Evolutionary conservation across 2,888 invertebrate genomes (phyloP), one percentile per base, ranked within the genome.

Genomic region (Strigamia maritima): DNA sequence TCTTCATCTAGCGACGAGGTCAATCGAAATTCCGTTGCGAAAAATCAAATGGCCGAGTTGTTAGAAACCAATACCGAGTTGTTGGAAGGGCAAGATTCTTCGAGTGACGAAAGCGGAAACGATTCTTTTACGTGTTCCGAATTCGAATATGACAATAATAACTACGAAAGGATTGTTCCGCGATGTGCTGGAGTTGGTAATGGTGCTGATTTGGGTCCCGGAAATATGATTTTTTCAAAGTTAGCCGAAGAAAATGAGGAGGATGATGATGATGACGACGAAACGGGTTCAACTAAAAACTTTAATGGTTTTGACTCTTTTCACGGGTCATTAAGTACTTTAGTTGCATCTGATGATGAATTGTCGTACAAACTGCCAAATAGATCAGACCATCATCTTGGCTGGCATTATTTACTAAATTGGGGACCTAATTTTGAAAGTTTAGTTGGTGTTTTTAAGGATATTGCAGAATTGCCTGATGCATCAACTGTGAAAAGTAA

Each of bases 81-180:
- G 38, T 40, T 82, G 35, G 82, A 82, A 78, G 80, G 81, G 22
- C 81, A 80, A 49, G 82, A 85, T 74, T 86, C 87, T 7, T 85
- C 85, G 81, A 84, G 96, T 83, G 97, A 97, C 85, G 97, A 97
- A 86, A 92, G 92, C 82, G 93, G 93, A 6, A 96, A 97, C 87
- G 97, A 98, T 85, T 97, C 97, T 83, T 98, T 98, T 88, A 98
- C 97, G 14, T 98, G 97, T 87, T 97, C 97, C 0, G 97, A 97
- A 88, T 97, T 97, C 85, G 98, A 98, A 86, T 97, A 96, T 85
- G 97, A 97, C 84, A 95, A 95, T 85, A 84, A 85, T 85, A 84
- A 85, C 75, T 93, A 94, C 84, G 87, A 87, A 80, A 85, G 86
- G 79, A 85, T 84, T 82, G 83, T 83, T 16, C 83, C 83, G 7